phyloP scores from a whole-genome alignment of 2,113 vertebrate genomes.

The Bufo gargarizans region DNA sequence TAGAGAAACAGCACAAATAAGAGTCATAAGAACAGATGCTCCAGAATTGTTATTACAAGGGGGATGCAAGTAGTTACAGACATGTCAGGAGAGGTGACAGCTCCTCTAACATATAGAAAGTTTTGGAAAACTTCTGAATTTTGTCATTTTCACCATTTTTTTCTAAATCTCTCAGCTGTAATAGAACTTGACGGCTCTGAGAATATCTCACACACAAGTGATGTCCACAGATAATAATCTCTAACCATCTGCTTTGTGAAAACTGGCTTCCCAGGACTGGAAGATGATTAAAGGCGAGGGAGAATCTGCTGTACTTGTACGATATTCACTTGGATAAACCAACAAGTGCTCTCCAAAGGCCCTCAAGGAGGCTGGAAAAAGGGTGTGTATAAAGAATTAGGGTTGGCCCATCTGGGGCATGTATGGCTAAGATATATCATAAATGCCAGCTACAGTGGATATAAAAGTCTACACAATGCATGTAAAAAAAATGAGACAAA shows the following conservation, averaged over 20 bases:
- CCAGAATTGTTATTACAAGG: no score
- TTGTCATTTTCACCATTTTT: not conserved
- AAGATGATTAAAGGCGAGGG: slow-evolving; percentile 23
- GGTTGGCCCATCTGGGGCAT: no score
- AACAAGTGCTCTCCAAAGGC: not conserved
- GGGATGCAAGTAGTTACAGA: no score
- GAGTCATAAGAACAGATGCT: no score
- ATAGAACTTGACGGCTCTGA: slow-evolving; percentile 10
- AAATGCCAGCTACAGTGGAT: no score
- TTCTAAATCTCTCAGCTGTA: slow-evolving; percentile 20
- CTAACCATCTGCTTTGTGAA: slow-evolving; percentile 40
- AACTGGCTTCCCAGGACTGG: slow-evolving; percentile 13
- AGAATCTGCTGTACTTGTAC: not conserved
- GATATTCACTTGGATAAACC: slow-evolving; percentile 6
- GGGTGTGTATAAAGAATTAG: not conserved
- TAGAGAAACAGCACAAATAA: no score
- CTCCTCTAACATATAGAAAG: not conserved
- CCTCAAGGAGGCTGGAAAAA: not conserved
- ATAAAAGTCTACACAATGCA: no score
- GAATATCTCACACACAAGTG: slow-evolving; percentile 37
- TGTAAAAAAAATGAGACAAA: no score
- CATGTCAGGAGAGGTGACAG: no score
- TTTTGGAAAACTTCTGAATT: not conserved
- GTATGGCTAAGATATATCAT: no score
- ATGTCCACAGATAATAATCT: slow-evolving; percentile 43